Evolutionary conservation across 2,888 invertebrate species (phyloP).

Genomic region (Craniophora ligustri): DNA sequence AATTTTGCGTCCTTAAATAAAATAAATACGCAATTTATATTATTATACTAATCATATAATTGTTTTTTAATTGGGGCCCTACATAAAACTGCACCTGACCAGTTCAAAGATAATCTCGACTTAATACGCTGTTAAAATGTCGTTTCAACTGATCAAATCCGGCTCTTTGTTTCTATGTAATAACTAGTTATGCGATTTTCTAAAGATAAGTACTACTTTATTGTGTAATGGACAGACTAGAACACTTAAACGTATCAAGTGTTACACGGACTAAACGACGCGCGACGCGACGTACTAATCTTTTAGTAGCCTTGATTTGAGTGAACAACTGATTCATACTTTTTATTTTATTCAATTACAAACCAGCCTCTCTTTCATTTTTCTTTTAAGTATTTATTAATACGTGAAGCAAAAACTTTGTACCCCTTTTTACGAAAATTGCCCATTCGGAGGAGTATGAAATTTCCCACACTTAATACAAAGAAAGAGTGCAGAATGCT

Average conservation of each 20-base stretch:
- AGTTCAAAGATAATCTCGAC: constrained; percentile 50
- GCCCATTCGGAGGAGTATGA: no score
- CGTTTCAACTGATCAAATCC: constrained; percentile 62
- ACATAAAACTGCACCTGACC: constrained; percentile 51
- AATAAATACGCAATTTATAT: constrained; percentile 32
- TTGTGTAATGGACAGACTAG: constrained; percentile 61
- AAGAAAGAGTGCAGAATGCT: no score
- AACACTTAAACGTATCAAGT: constrained; percentile 56
- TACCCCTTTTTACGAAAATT: no score
- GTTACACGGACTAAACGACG: constrained; percentile 41
- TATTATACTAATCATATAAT: constrained; percentile 41
- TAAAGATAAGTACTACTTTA: constrained; percentile 61
- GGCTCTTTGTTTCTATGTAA: constrained; percentile 63
- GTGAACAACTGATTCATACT: constrained; percentile 37
- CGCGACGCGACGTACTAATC: constrained; percentile 24
- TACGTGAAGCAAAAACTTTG: no score
- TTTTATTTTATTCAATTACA: constrained; percentile 2
- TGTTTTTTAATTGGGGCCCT: constrained; percentile 48
- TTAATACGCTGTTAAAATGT: constrained; percentile 60
- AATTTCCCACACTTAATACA: no score
- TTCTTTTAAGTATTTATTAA: no score
- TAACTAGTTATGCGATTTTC: constrained; percentile 63
- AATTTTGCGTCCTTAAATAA: constrained; percentile 18
- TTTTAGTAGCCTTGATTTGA: constrained; percentile 48
- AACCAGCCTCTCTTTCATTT: no score